Evolutionary conservation across 2,797 vertebrate species (phyloP).

Genomic region (Bradypodion ventrale): DNA sequence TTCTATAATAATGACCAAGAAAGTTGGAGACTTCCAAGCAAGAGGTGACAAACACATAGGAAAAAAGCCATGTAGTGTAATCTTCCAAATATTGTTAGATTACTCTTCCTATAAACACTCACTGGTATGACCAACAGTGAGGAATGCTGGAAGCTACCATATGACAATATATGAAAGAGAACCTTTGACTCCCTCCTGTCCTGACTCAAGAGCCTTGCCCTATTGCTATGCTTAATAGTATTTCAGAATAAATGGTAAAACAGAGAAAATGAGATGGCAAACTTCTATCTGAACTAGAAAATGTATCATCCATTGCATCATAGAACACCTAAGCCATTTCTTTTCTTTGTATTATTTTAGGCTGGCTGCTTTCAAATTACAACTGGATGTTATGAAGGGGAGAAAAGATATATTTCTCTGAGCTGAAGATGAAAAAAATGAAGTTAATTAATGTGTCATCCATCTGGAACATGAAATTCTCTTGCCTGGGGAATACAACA

Average conservation of each 20-base stretch:
- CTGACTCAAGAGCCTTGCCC: background rate
- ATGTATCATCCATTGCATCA: slow-evolving; percentile 13
- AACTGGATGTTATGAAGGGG: slow-evolving; percentile 29
- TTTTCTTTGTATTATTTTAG: slow-evolving; percentile 46
- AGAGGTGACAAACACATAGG: background rate
- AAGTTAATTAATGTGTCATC: slow-evolving; percentile 64
- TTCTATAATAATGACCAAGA: too few species aligned
- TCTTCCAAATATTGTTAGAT: too few species aligned
- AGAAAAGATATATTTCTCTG: slow-evolving; percentile 40
- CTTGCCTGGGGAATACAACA: slow-evolving; percentile 55
- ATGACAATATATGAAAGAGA: too few species aligned
- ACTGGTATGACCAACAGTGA: too few species aligned
- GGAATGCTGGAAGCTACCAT: too few species aligned
- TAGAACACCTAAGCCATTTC: slow-evolving; percentile 38
- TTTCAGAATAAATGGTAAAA: background rate
- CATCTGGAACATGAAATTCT: slow-evolving; percentile 60
- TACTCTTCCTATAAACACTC: too few species aligned
- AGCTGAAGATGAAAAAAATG: slow-evolving; percentile 57
- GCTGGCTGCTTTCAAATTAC: slow-evolving; percentile 52
- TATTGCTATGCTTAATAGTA: background rate
- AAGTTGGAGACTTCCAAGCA: too few species aligned
- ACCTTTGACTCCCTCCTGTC: too few species aligned
- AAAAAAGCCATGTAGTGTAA: background rate
- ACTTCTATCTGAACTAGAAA: slow-evolving; percentile 48
- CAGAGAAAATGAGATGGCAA: slow-evolving; percentile 13